A percentile compares a stretch with the other conserved stretches of the same genome.
phyloP scores from a whole-genome alignment of 1,140 invertebrate species.

The Akabosia matsudoensis region DNA sequence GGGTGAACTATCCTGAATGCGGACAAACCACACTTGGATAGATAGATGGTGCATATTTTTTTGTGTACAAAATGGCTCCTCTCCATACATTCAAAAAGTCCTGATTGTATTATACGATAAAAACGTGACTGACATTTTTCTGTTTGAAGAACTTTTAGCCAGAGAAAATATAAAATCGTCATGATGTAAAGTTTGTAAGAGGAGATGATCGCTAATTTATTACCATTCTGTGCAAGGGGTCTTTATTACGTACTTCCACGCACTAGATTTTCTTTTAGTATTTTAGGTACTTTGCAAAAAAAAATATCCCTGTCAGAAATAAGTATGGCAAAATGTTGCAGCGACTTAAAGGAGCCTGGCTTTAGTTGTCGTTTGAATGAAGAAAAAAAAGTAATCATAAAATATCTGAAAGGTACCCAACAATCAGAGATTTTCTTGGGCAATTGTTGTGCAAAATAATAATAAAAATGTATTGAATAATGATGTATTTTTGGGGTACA shows the following conservation, averaged over 20 bases:
- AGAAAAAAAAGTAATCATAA: background rate
- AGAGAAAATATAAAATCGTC: constrained; percentile 16
- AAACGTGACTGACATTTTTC: constrained; percentile 24
- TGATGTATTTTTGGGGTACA: background rate
- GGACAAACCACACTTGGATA: no score
- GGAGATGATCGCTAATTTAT: constrained; percentile 14
- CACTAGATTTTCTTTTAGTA: constrained; percentile 1
- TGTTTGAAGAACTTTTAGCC: no score
- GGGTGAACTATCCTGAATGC: no score
- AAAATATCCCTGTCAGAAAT: background rate
- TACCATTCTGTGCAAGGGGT: constrained; percentile 5
- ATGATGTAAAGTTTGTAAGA: background rate
- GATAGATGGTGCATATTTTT: no score
- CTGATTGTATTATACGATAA: background rate
- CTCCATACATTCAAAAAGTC: background rate
- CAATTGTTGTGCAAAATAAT: background rate
- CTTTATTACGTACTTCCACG: constrained; percentile 14
- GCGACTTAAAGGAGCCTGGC: constrained; percentile 18
- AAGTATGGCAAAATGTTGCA: background rate
- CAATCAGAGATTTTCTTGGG: background rate
- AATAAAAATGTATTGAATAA: background rate
- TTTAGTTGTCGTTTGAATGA: constrained; percentile 4
- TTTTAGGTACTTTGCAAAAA: constrained; percentile 18
- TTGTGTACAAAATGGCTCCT: no score
- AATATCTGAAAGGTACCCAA: constrained; percentile 5